Conservation (phyloP, 1,140 invertebrate genomes). For the Ostrea denselamellosa region DNA sequence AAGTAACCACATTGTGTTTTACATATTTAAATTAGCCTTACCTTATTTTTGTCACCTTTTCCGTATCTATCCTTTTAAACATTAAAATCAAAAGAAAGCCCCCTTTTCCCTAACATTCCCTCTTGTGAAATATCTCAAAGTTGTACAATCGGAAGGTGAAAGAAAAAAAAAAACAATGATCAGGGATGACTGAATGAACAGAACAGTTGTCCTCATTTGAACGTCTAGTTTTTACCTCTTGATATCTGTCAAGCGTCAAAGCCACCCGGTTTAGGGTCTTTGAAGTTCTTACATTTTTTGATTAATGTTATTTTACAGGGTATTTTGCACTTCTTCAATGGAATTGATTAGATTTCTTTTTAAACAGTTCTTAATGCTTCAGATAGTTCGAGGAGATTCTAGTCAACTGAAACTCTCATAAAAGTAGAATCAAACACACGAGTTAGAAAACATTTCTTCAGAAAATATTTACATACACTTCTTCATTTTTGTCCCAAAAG, state of each 20-base stretch:
- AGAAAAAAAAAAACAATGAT: slow-evolving; percentile 16
- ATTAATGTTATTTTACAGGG: slow-evolving; percentile 40
- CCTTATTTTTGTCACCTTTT: slow-evolving; percentile 25
- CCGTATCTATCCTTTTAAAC: not conserved
- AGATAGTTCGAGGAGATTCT: slow-evolving; percentile 27
- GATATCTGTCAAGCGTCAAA: slow-evolving; percentile 39
- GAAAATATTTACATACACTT: slow-evolving; percentile 39
- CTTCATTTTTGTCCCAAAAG: slow-evolving; percentile 33
- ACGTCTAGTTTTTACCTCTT: slow-evolving; percentile 24
- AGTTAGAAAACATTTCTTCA: slow-evolving; percentile 31
- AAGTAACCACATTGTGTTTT: not conserved
- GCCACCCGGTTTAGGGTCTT: slow-evolving; percentile 25
- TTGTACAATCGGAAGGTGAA: not conserved
- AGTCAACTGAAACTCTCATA: slow-evolving; percentile 32
- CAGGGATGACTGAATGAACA: not conserved
- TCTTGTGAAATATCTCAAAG: not conserved
- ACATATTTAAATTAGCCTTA: slow-evolving; percentile 14
- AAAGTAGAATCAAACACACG: slow-evolving; percentile 33
- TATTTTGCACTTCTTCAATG: slow-evolving; percentile 39
- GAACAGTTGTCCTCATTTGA: slow-evolving; percentile 12
- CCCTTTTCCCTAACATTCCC: not conserved
- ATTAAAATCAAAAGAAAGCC: slow-evolving; percentile 14
- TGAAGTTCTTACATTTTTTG: slow-evolving; percentile 36
- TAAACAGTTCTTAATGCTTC: slow-evolving; percentile 33
- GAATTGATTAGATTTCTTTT: slow-evolving; percentile 37